A percentile compares a stretch with the other conserved stretches of the same genome.
Conservation (phyloP, 2,888 invertebrate species). For the Nomada fabriciana region DNA sequence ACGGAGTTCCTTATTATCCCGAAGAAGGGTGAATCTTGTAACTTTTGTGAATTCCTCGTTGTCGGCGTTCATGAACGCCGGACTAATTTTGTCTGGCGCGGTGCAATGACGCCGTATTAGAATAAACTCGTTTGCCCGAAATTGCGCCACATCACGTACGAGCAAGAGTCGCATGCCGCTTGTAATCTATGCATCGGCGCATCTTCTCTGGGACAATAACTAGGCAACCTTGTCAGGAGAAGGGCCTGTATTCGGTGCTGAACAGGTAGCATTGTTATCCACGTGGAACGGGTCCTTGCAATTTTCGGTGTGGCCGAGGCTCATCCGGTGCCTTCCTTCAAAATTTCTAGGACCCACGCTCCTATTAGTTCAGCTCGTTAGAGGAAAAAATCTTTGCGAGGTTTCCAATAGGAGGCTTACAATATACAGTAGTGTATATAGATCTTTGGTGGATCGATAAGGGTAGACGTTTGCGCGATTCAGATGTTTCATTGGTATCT, state of each 20-base stretch:
- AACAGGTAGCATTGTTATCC: conserved; percentile 21
- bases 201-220: conserved; percentile 52
- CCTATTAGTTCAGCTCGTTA: conserved; percentile 14
- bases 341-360: not conserved
- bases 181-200: conserved; percentile 61
- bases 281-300: conserved; percentile 14
- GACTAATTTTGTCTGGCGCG: conserved; percentile 54
- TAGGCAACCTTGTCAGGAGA: conserved; percentile 35
- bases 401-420: not conserved
- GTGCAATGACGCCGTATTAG: conserved; percentile 50
- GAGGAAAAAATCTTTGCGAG: not conserved
- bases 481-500: too few relatives aligned
- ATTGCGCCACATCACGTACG: conserved; percentile 59
- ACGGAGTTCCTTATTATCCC: conserved; percentile 36
- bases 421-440: too few relatives aligned
- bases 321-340: conserved; percentile 3
- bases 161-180: conserved; percentile 35
- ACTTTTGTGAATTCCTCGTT: conserved; percentile 36
- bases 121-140: conserved; percentile 58
- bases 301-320: conserved; percentile 29
- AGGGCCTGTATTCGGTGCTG: conserved; percentile 6
- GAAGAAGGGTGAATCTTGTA: conserved; percentile 17
- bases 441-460: too few relatives aligned
- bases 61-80: conserved; percentile 29
- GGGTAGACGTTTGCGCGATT: too few relatives aligned